These are phyloP conservation scores for Polia nebulosa DNA, from an alignment of 2,888 invertebrate genomes.

Conservation along the genomic window DNA sequence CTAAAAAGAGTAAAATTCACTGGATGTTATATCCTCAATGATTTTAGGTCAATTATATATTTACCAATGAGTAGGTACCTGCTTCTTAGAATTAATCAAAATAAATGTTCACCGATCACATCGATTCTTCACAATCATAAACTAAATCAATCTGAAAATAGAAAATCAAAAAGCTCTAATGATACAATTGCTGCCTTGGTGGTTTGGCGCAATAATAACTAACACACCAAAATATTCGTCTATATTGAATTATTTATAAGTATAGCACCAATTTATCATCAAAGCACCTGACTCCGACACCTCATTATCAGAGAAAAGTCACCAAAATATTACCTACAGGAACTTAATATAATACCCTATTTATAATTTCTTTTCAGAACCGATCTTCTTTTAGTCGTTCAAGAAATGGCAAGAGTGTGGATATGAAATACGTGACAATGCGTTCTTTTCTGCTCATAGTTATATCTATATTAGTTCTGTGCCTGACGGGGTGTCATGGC, in stretches of 20 bases:
- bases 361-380: constrained; percentile 59
- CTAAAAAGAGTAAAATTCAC: too few species aligned
- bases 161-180: neutral
- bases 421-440: constrained; percentile 78
- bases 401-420: constrained; percentile 76
- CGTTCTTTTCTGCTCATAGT: constrained; percentile 68
- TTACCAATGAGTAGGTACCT: neutral
- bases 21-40: neutral
- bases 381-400: constrained; percentile 45
- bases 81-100: neutral
- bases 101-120: too few species aligned
- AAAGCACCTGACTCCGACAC: constrained; percentile 26
- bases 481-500: constrained; percentile 72
- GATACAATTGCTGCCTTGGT: neutral
- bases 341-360: constrained; percentile 13
- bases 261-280: constrained; percentile 3
- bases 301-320: constrained; percentile 30
- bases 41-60: constrained; percentile 15
- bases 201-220: neutral
- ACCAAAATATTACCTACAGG: constrained; percentile 6
- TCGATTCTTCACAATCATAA: neutral
- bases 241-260: constrained; percentile 34
- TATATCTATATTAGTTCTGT: constrained; percentile 70
- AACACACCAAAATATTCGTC: neutral
- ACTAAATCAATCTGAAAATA: neutral